These are phyloP conservation scores for Echinarachnius parma DNA, from an alignment of 53 echinoderm and acorn worm species.

Conservation along the genomic window DNA sequence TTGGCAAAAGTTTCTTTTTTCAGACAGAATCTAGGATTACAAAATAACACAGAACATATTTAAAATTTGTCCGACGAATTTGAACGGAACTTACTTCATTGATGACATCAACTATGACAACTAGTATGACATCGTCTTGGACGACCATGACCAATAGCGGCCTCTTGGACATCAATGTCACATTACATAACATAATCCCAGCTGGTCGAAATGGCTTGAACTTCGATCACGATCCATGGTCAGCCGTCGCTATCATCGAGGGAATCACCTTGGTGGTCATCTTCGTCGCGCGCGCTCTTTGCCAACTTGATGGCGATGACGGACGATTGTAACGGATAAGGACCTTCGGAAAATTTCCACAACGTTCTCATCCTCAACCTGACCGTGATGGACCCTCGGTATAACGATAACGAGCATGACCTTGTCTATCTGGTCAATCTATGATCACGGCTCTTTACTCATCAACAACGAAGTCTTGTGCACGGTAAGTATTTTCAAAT, in stretches of 20 bases:
- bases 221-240: not conserved
- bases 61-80: too few species aligned
- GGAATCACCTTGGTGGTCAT: slow-evolving; percentile 6
- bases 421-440: slow-evolving; percentile 20
- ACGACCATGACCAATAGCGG: too few species aligned
- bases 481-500: slow-evolving; percentile 14
- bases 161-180: too few species aligned
- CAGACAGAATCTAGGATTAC: too few species aligned
- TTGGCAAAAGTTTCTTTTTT: too few species aligned
- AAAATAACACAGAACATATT: too few species aligned
- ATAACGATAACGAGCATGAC: slow-evolving; percentile 8
- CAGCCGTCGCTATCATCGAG: not conserved
- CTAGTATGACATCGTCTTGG: too few species aligned
- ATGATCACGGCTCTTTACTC: slow-evolving; percentile 6
- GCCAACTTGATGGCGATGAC: slow-evolving; percentile 25
- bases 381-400: slow-evolving; percentile 10
- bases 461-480: not conserved
- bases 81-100: too few species aligned
- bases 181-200: too few species aligned
- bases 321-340: slow-evolving; percentile 10
- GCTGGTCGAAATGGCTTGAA: too few species aligned
- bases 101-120: too few species aligned
- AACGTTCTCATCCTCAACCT: slow-evolving; percentile 16
- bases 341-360: slow-evolving; percentile 19
- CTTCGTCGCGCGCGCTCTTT: slow-evolving; percentile 4